These are phyloP conservation scores for Daubentonia madagascariensis DNA, from an alignment of 2,113 vertebrate species.

Conservation along the genomic window DNA sequence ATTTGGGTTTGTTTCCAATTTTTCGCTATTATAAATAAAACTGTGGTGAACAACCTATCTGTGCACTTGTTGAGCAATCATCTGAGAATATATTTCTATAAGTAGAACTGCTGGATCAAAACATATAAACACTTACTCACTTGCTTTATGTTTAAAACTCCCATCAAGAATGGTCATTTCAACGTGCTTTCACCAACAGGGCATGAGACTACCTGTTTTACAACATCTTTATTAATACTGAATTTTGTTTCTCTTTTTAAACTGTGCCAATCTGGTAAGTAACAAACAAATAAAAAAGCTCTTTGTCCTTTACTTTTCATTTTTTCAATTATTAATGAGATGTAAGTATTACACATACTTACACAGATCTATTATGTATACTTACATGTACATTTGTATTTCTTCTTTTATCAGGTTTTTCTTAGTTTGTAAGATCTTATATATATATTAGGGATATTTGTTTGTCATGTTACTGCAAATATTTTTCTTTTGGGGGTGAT, in stretches of 20 bases:
- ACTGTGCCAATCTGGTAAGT: not conserved
- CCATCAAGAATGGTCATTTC: not conserved
- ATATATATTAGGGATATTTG: not conserved
- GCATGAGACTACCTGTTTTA: not conserved
- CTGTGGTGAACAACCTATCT: too few species aligned
- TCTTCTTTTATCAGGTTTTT: not conserved
- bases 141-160: not conserved
- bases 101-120: not conserved
- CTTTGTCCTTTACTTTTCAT: not conserved
- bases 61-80: too few species aligned
- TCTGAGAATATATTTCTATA: too few species aligned
- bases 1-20: too few species aligned
- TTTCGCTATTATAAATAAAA: too few species aligned
- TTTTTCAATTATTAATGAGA: not conserved
- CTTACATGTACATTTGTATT: not conserved
- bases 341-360: not conserved
- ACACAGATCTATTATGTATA: not conserved
- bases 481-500: not conserved
- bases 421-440: not conserved
- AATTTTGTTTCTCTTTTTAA: not conserved
- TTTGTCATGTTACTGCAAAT: not conserved
- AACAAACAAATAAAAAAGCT: not conserved
- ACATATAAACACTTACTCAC: not conserved
- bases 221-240: not conserved
- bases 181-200: not conserved